Base-by-base conservation (phyloP, 2,113 vertebrate species). In the Diphyllodes magnificus region DNA sequence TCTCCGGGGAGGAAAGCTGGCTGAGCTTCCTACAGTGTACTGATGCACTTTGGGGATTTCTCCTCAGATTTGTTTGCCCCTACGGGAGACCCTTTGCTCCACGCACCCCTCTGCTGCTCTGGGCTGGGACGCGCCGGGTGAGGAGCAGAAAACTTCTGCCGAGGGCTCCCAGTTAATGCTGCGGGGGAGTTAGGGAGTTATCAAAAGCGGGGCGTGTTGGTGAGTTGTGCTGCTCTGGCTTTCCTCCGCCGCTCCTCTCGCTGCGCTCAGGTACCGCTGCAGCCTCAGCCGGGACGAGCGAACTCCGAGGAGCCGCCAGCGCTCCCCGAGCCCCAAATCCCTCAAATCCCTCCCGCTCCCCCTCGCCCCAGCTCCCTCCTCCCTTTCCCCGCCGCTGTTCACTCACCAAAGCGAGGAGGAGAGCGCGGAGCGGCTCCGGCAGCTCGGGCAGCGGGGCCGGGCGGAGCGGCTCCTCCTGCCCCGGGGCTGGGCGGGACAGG, bases 201-300 rank as follows among this genome's bases (percentile, higher is more conserved):
- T 1, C 35, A 4, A 3, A 20, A 35, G 10, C 3, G 2, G 23
- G 15, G n/a, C 0, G 72, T 20, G 40, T 1, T 2, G 51, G 19
- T 1, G 57, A 20, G 13, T 3, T 28, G 18, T 1, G 73, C 31
- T 6, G 39, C 24, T n/a, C 25, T 2, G 0, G 30, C 25, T 50
- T 15, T 15, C 19, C 53, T 12, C 2, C 5, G 24, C 22, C 20
- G 4, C 56, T 16, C 27, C 61, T 9, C 45, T 16, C 9, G 44
- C 73, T 17, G 35, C 0, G 13, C 57, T 40, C 51, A 0, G 33
- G 13, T 10, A 1, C 3, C 56, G 5, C 50, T 13, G 21, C 4
- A 18, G 50, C 30, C 57, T 2, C 10, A 12, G 25, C 47, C 5
- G 64, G 16, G 50, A 28, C 12, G 6, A 18, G 49, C 2, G 22